phyloP scores from a whole-genome alignment of 2,113 vertebrate species.

The Plectropomus leopardus region DNA sequence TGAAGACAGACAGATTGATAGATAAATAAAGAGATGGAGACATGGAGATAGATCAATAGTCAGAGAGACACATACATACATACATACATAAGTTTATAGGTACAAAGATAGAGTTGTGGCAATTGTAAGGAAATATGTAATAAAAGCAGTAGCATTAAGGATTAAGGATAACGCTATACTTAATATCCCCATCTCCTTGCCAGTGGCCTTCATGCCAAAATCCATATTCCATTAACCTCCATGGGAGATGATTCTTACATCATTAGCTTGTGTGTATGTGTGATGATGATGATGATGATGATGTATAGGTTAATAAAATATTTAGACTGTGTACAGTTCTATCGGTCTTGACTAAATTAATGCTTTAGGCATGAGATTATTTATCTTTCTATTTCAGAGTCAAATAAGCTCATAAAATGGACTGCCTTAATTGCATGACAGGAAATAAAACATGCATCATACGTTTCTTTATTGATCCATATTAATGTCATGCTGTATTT shows the following conservation, averaged over 20 bases:
- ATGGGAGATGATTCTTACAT: slow-evolving; percentile 63
- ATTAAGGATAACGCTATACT: slow-evolving; percentile 53
- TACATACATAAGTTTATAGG: not conserved
- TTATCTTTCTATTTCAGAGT: slow-evolving; percentile 38
- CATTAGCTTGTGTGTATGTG: slow-evolving; percentile 58
- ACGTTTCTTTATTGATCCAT: not conserved
- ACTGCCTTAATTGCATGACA: not conserved
- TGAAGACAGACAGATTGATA: not conserved
- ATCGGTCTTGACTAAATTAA: slow-evolving; percentile 49
- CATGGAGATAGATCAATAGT: not conserved
- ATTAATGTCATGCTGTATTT: not conserved
- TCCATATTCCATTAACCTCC: slow-evolving; percentile 75
- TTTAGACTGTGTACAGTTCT: slow-evolving; percentile 30
- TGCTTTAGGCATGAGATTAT: slow-evolving; percentile 17
- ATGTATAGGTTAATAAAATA: slow-evolving; percentile 63
- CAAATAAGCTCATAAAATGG: slow-evolving; percentile 24
- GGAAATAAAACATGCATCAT: not conserved
- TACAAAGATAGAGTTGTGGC: not conserved
- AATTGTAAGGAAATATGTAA: slow-evolving; percentile 39
- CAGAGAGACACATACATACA: not conserved
- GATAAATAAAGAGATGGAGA: not conserved
- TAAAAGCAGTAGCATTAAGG: slow-evolving; percentile 49
- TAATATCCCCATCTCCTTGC: slow-evolving; percentile 50
- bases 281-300: slow-evolving; percentile 37
- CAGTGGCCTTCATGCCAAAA: slow-evolving; percentile 61